Conservation (phyloP, 1,140 invertebrate species). For the Zaprionus vittiger region DNA sequence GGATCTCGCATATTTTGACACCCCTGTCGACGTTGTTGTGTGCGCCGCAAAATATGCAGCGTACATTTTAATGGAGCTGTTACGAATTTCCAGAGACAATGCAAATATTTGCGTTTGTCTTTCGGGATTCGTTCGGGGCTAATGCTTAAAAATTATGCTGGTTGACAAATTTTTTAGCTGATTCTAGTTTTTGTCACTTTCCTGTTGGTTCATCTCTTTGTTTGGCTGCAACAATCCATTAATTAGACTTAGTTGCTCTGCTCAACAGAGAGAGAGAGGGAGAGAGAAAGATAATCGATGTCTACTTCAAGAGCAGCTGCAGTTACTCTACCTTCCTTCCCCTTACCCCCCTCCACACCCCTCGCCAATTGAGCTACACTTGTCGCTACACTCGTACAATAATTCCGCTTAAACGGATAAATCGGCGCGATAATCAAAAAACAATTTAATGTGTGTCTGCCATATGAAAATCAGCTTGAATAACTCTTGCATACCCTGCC, state of each 20-base stretch:
- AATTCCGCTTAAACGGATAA: conserved; percentile 82
- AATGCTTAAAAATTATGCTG: conserved; percentile 82
- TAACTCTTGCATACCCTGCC: neutral
- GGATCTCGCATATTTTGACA: conserved; percentile 69
- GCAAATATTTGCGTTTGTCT: conserved; percentile 73
- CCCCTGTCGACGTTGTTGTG: conserved; percentile 51
- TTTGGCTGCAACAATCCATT: conserved; percentile 63
- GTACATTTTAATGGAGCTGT: conserved; percentile 71
- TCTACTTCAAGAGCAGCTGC: conserved; percentile 42
- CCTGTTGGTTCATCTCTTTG: conserved; percentile 37
- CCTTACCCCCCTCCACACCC: neutral
- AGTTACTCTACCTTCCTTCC: conserved; percentile 11
- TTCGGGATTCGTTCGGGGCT: conserved; percentile 23
- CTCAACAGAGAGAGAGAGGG: neutral
- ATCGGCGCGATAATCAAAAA: conserved; percentile 66
- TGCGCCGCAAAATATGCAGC: conserved; percentile 49
- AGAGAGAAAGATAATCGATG: conserved; percentile 18
- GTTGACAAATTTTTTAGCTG: conserved; percentile 70
- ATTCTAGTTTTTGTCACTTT: conserved; percentile 15
- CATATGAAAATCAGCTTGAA: conserved; percentile 26
- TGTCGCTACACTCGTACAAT: conserved; percentile 64
- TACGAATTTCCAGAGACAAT: conserved; percentile 48
- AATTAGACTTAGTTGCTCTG: conserved; percentile 64
- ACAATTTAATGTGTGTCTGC: conserved; percentile 59
- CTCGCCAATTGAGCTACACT: conserved; percentile 34